Conservation (phyloP, 2,888 invertebrate species). For the Anorthoa munda region DNA sequence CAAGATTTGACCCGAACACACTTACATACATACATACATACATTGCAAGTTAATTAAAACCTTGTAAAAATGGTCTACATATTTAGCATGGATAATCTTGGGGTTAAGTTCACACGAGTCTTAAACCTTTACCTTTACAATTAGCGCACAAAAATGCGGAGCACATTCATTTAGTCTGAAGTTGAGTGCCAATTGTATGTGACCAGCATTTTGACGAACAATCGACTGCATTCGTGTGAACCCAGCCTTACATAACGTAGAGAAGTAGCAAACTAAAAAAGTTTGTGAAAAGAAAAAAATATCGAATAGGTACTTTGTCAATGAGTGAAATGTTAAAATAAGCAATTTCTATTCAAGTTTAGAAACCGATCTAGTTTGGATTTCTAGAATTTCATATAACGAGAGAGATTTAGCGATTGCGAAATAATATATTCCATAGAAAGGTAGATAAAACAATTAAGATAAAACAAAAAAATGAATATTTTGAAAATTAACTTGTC, state of each 20-base stretch:
- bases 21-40: too few relatives aligned
- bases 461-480: neutral
- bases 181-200: slow-evolving; percentile 48
- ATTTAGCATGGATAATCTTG: neutral
- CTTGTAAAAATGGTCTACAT: too few relatives aligned
- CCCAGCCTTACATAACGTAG: neutral
- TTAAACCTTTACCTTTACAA: slow-evolving; percentile 1
- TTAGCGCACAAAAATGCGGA: slow-evolving; percentile 45
- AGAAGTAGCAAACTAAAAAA: neutral
- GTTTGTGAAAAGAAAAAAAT: neutral
- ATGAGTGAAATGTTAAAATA: slow-evolving; percentile 33
- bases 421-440: slow-evolving; percentile 45
- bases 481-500: neutral
- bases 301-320: neutral
- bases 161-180: slow-evolving; percentile 48
- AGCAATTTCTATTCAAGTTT: slow-evolving; percentile 52
- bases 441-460: slow-evolving; percentile 18
- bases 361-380: slow-evolving; percentile 55
- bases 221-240: slow-evolving; percentile 46
- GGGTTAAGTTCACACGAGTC: slow-evolving; percentile 12
- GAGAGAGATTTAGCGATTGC: slow-evolving; percentile 33
- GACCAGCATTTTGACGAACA: slow-evolving; percentile 31
- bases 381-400: slow-evolving; percentile 54
- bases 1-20: too few relatives aligned
- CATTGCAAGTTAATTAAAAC: too few relatives aligned